Evolutionary conservation across 2,888 invertebrate genomes (phyloP).

Genomic region (Apodemia duryi): DNA sequence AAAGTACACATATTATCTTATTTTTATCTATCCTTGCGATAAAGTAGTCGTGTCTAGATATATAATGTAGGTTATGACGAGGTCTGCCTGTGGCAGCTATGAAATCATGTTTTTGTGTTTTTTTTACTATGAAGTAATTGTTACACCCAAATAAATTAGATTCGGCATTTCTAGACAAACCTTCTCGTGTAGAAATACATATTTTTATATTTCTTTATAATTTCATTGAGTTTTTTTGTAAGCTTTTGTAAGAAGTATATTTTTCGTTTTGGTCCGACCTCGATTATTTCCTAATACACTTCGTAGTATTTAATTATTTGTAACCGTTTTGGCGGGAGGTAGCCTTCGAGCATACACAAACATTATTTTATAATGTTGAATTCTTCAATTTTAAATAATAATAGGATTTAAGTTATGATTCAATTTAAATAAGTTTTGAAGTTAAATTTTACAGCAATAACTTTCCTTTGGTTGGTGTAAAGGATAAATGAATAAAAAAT

Average conservation of each 20-base stretch:
- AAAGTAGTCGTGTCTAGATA: conserved; percentile 40
- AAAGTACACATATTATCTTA: conserved; percentile 63
- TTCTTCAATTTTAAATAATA: conserved; percentile 15
- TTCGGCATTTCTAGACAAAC: not conserved
- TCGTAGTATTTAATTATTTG: too few relatives aligned
- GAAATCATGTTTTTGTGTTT: conserved; percentile 58
- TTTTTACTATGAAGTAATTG: conserved; percentile 50
- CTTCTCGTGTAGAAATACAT: not conserved
- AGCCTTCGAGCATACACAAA: conserved; percentile 29
- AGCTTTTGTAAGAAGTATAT: not conserved
- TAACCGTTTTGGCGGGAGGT: conserved; percentile 34
- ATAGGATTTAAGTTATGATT: not conserved
- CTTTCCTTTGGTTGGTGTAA: too few relatives aligned
- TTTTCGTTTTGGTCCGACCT: conserved; percentile 34
- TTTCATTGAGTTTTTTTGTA: not conserved
- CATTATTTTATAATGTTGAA: conserved; percentile 19
- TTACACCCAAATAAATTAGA: not conserved
- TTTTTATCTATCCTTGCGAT: conserved; percentile 49
- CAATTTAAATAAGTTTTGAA: too few relatives aligned
- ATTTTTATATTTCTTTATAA: not conserved
- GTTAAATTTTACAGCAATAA: too few relatives aligned
- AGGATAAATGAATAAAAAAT: too few relatives aligned
- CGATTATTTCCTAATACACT: conserved; percentile 28
- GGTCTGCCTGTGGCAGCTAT: conserved; percentile 40
- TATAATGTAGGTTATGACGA: conserved; percentile 60